These are phyloP conservation scores for Hippopotamus amphibius DNA, from an alignment of 2,113 vertebrate genomes.

Conservation along the genomic window DNA sequence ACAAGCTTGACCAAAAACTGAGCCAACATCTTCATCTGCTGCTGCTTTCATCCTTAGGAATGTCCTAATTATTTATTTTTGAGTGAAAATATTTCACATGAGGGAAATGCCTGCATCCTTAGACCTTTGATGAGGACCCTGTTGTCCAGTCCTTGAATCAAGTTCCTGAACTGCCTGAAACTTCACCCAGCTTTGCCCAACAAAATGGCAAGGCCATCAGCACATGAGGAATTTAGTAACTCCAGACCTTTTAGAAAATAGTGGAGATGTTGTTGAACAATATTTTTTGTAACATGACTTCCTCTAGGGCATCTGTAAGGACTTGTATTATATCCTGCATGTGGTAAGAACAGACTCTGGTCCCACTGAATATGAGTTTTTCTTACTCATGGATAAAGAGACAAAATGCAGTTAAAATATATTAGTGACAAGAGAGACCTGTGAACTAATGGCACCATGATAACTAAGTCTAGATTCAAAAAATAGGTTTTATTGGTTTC, in stretches of 20 bases:
- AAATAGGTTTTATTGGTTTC: neutral
- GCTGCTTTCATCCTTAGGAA: slow-evolving; percentile 42
- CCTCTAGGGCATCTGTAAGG: neutral
- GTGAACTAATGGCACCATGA: neutral
- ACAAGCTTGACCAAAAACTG: neutral
- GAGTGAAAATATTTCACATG: slow-evolving; percentile 36
- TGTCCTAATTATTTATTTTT: slow-evolving; percentile 48
- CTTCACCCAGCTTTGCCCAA: neutral
- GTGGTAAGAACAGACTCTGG: neutral
- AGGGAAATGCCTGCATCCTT: neutral
- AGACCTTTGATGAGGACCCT: neutral
- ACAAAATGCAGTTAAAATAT: neutral
- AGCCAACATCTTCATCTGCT: neutral
- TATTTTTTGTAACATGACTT: neutral
- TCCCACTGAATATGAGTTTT: neutral
- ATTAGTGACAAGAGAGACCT: rapidly evolving
- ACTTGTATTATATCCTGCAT: neutral
- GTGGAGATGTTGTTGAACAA: neutral
- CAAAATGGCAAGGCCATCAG: neutral
- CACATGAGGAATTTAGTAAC: neutral
- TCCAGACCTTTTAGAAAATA: neutral
- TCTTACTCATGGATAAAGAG: neutral
- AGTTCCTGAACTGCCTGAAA: neutral
- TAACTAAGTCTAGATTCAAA: neutral
- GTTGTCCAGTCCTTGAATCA: neutral